These are phyloP conservation scores for Pterocles gutturalis DNA, from an alignment of 2,113 vertebrate genomes.

Conservation along the genomic window DNA sequence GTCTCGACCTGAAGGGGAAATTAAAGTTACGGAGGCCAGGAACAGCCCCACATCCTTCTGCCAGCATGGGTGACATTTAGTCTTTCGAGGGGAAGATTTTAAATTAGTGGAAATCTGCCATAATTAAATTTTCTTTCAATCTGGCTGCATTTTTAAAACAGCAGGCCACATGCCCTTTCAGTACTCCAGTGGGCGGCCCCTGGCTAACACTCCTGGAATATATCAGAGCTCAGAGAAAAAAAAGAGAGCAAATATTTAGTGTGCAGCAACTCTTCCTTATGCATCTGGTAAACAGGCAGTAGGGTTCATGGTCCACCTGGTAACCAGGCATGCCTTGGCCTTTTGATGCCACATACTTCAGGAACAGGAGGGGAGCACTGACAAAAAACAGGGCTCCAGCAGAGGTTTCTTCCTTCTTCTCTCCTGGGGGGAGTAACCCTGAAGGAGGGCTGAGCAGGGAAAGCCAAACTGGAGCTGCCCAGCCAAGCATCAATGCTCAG, in stretches of 20 bases:
- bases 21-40: neutral
- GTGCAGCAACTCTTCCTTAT: neutral
- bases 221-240: neutral
- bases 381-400: neutral
- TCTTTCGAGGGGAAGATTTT: neutral
- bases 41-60: neutral
- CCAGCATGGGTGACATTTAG: neutral
- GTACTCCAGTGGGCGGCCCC: neutral
- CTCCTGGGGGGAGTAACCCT: neutral
- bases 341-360: neutral
- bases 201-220: neutral
- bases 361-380: neutral
- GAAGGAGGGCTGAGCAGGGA: neutral
- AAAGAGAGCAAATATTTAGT: neutral
- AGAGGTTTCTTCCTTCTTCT: neutral
- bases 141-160: neutral
- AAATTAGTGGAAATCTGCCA: neutral
- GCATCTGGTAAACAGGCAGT: neutral
- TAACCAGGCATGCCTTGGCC: neutral
- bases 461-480: neutral
- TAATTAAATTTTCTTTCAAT: neutral
- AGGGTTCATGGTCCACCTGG: neutral
- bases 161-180: neutral
- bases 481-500: neutral
- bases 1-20: neutral